phyloP scores from a whole-genome alignment of 2,113 vertebrate species.

The Dendropsophus ebraccatus region DNA sequence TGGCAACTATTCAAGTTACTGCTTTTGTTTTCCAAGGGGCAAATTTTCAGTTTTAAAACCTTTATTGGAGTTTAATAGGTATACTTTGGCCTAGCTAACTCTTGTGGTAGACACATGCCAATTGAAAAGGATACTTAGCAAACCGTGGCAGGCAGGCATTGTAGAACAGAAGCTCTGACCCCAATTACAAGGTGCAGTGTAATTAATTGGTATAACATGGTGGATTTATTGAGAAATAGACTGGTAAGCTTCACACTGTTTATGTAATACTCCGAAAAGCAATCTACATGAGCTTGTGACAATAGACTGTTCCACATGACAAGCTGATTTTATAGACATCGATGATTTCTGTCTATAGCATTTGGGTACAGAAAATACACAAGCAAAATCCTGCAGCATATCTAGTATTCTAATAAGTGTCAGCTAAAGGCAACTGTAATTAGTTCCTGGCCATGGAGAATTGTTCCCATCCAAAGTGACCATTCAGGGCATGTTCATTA shows the following conservation, averaged over 20 bases:
- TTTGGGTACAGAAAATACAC: background rate
- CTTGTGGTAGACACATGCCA: background rate
- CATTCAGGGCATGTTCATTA: constrained; percentile 42
- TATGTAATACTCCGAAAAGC: background rate
- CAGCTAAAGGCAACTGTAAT: constrained; percentile 38
- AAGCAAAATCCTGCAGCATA: background rate
- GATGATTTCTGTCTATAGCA: background rate
- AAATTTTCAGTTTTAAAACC: too few relatives aligned
- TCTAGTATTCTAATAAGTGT: constrained; percentile 19
- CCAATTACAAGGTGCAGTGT: background rate
- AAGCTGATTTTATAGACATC: background rate
- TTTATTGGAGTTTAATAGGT: too few relatives aligned
- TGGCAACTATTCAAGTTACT: too few relatives aligned
- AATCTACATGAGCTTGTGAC: background rate
- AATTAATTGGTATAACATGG: background rate
- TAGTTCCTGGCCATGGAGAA: constrained; percentile 46
- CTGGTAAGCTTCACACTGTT: background rate
- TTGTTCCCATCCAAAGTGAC: constrained; percentile 51
- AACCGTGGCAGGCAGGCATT: background rate
- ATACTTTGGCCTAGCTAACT: background rate
- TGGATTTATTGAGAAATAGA: background rate
- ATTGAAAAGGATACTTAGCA: background rate
- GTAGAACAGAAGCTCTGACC: background rate
- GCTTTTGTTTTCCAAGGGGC: too few relatives aligned
- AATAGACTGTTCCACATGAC: background rate